Base-by-base conservation (phyloP, 2,113 vertebrate genomes). In the Heloderma charlesbogerti region DNA sequence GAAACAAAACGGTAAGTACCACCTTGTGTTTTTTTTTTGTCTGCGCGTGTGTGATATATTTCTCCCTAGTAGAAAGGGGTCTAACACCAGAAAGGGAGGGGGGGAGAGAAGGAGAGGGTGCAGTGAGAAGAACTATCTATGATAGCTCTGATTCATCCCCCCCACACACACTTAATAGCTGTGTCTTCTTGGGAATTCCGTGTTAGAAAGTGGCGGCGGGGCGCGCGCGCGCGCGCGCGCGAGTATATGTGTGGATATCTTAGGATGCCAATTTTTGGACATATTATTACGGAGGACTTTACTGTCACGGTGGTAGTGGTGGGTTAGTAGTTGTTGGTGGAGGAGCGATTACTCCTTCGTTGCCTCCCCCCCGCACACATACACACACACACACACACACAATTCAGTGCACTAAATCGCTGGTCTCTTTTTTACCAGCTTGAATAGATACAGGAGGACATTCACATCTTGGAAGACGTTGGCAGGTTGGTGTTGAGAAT, bases 401-500 rank as follows among this genome's bases (percentile, higher is more conserved):
- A 94, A 89, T 95, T 93, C 93, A 88, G 84, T 91, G 85, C 87
- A 89, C 54, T 92, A 86, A 75, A 93, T 89, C 91, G 92, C 91
- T 84, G 29, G 88, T 93, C 94, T 93, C 66, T 60, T 37, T 95
- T 94, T 93, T 86, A 89, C 89, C 81, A 92, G 91, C 83, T 88
- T 79, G 87, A 95, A 92, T 92, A 82, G 93, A 94, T 94, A 95
- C 95, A 92, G 94, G 93, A 95, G 94, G 95, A 95, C 96, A 94
- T 94, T 93, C 57, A 48, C 31, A 27, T 34, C 57, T 88, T 66
- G 54, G 45, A 95, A 97, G 95, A 93, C 94, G 90, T 96, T 95
- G 97, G 96, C 94, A 95, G 95, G 96, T 96, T 94, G 93, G 97
- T 97, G 97, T 94, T 93, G 94, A 92, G 94, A 95, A 96, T 95